These are phyloP conservation scores for Turritopsis dohrnii DNA, from an alignment of 30 jellyfish, hydroid and myxozoan genomes.

Conservation along the genomic window DNA sequence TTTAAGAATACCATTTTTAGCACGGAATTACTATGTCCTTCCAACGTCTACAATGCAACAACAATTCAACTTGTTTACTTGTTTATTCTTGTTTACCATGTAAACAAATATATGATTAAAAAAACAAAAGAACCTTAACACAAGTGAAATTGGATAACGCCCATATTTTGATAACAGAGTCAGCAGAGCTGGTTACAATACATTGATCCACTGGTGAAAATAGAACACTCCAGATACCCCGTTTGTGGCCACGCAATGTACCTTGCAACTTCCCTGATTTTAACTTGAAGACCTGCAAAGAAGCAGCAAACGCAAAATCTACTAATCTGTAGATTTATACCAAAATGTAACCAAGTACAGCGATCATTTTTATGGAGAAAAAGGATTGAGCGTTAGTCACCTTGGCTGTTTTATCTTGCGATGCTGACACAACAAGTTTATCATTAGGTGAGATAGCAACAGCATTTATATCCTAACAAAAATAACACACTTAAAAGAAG, in stretches of 20 bases:
- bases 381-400: conserved; percentile 18
- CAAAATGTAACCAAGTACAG: background rate
- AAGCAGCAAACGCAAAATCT: background rate
- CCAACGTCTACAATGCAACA: conserved; percentile 47
- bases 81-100: background rate
- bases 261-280: conserved; percentile 60
- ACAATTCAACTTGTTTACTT: background rate
- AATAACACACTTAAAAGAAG: background rate
- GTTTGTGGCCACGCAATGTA: conserved; percentile 71
- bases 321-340: background rate
- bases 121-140: conserved; percentile 46
- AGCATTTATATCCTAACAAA: conserved; percentile 54
- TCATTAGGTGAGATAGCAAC: conserved; percentile 69
- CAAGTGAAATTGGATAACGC: conserved; percentile 72
- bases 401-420: conserved; percentile 76
- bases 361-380: background rate
- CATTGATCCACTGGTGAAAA: conserved; percentile 89
- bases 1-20: conserved; percentile 46
- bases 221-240: conserved; percentile 78
- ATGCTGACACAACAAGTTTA: conserved; percentile 56
- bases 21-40: conserved; percentile 81
- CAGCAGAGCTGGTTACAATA: conserved; percentile 78
- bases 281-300: conserved; percentile 41
- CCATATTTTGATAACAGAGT: conserved; percentile 69
- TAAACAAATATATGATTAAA: background rate